Percentiles rank a stretch among this genome's conserved stretches.
phyloP scores from a whole-genome alignment of 2,797 vertebrate species.

The Hyperoplus lanceolatus region DNA sequence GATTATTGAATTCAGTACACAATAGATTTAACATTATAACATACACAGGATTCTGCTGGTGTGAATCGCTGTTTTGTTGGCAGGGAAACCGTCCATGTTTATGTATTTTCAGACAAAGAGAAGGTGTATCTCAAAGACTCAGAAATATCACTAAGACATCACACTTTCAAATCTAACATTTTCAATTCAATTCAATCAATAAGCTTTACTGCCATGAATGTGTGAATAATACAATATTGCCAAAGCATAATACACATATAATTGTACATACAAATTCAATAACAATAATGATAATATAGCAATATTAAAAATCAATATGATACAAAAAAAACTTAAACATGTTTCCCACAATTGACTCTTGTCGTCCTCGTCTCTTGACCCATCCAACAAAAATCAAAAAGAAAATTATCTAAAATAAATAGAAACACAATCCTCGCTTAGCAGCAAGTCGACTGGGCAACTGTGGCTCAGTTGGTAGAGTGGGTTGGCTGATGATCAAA shows the following conservation, averaged over 20 bases:
- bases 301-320: too few relatives aligned
- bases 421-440: not conserved
- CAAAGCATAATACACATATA: too few relatives aligned
- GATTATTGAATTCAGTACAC: constrained; percentile 9
- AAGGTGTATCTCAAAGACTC: constrained; percentile 1
- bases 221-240: too few relatives aligned
- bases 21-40: not conserved
- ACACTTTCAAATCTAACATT: not conserved
- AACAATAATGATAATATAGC: too few relatives aligned
- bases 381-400: not conserved
- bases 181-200: too few relatives aligned
- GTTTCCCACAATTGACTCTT: not conserved
- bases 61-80: not conserved
- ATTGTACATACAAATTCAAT: too few relatives aligned
- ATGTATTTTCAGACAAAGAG: constrained; percentile 17
- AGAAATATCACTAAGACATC: not conserved
- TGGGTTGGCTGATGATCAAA: too few relatives aligned
- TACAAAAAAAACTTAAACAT: too few relatives aligned
- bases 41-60: not conserved
- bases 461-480: too few relatives aligned
- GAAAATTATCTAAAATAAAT: constrained; percentile 13
- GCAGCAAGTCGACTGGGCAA: not conserved
- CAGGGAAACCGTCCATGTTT: not conserved
- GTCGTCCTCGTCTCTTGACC: not conserved
- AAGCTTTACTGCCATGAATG: too few relatives aligned